These are phyloP conservation scores for Rhea americana DNA, from an alignment of 2,113 vertebrate species.

Conservation along the genomic window DNA sequence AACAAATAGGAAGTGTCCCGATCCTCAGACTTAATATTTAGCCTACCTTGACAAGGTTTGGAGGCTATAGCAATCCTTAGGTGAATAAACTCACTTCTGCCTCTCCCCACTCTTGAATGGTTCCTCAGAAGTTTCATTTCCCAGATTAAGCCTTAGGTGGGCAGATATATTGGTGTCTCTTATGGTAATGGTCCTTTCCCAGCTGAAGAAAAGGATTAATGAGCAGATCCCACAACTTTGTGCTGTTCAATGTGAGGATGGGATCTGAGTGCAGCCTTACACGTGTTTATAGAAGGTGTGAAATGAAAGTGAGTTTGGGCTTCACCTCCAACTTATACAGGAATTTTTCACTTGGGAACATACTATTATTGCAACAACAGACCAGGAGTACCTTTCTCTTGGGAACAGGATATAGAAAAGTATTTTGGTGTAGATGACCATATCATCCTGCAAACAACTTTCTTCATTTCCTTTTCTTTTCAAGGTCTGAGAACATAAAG, in stretches of 20 bases:
- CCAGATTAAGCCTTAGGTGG: not conserved
- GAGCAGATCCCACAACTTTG: not conserved
- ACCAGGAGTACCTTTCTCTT: not conserved
- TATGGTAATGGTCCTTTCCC: not conserved
- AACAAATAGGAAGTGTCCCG: slow-evolving; percentile 16
- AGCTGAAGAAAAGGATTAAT: not conserved
- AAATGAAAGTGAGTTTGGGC: not conserved
- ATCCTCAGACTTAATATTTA: not conserved
- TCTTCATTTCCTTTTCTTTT: not conserved
- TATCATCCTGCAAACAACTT: not conserved
- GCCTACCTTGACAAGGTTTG: not conserved
- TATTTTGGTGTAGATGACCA: not conserved
- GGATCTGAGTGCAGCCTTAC: not conserved
- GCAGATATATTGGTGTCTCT: fast-evolving
- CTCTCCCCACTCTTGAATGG: not conserved
- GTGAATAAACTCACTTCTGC: not conserved
- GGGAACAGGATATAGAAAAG: not conserved
- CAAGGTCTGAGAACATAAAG: not conserved
- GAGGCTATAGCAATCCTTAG: not conserved
- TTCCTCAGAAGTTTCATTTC: not conserved
- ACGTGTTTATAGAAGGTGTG: not conserved
- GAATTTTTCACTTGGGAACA: not conserved
- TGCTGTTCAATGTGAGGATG: not conserved
- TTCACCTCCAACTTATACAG: not conserved
- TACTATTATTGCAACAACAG: not conserved